Conservation (phyloP, 2,888 invertebrate species). For the Ochropleura leucogaster region DNA sequence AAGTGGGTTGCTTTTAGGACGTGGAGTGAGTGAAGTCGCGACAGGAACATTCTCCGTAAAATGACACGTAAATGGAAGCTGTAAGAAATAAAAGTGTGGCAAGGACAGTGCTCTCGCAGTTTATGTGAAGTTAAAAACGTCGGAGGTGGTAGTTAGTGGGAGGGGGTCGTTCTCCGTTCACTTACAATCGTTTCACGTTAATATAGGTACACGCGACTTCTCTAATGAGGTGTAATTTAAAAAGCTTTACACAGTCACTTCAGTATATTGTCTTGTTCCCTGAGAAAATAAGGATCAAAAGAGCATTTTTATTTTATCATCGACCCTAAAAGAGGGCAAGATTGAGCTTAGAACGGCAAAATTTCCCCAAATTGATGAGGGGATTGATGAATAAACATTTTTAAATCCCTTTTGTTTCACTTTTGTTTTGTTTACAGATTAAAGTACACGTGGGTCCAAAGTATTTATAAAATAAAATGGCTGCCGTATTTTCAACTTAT, state of each 20-base stretch:
- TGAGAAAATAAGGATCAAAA: conserved; percentile 46
- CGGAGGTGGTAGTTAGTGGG: conserved; percentile 67
- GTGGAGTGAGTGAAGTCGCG: conserved; percentile 58
- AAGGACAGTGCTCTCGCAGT: conserved; percentile 63
- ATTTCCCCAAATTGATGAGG: conserved; percentile 60
- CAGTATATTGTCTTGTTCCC: conserved; percentile 36
- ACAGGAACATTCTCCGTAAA: conserved; percentile 61
- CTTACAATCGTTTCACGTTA: conserved; percentile 70
- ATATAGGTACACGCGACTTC: conserved; percentile 66
- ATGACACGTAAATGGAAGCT: conserved; percentile 63
- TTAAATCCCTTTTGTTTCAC: conserved; percentile 62
- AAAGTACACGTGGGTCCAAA: conserved; percentile 38
- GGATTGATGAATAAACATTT: conserved; percentile 64
- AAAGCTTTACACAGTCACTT: conserved; percentile 50
- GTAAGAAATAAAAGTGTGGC: conserved; percentile 63
- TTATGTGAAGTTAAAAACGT: conserved; percentile 67
- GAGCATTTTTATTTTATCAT: conserved; percentile 58
- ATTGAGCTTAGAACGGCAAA: conserved; percentile 50
- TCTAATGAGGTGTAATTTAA: conserved; percentile 71
- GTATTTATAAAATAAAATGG: conserved; percentile 42
- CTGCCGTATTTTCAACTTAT: conserved; percentile 7
- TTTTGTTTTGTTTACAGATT: conserved; percentile 57
- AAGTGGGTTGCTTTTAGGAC: conserved; percentile 60
- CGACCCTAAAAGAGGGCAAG: conserved; percentile 47
- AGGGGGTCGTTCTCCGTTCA: conserved; percentile 61